Conservation (phyloP, 2,888 invertebrate genomes). For the Catocala nupta region DNA sequence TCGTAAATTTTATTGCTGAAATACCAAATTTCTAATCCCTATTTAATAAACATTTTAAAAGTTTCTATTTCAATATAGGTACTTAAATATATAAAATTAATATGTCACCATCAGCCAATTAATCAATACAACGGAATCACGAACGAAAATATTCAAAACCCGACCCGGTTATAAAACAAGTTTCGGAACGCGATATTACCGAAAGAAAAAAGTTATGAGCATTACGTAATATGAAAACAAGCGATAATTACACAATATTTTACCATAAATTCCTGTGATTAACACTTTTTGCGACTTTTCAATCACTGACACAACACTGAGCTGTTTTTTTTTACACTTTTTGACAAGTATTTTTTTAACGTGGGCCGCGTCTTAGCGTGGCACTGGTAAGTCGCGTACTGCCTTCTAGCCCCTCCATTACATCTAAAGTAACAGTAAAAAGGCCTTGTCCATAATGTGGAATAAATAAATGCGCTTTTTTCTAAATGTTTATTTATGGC, state of each 20-base stretch:
- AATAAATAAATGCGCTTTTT: not conserved
- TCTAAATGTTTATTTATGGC: not conserved
- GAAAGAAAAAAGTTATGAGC: conserved; percentile 31
- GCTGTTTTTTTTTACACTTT: conserved; percentile 27
- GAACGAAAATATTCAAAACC: conserved; percentile 27
- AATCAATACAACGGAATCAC: conserved; percentile 19
- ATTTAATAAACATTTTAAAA: too few relatives aligned
- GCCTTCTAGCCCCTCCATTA: conserved; percentile 38
- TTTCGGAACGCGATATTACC: conserved; percentile 40
- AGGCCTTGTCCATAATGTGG: conserved; percentile 12
- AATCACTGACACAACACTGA: conserved; percentile 39
- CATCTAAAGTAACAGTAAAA: conserved; percentile 35
- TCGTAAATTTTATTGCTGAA: too few relatives aligned
- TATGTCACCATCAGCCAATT: conserved; percentile 17
- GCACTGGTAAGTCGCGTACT: conserved; percentile 36
- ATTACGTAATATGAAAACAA: conserved; percentile 28
- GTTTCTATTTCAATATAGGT: too few relatives aligned
- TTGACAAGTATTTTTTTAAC: conserved; percentile 15
- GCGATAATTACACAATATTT: conserved; percentile 16
- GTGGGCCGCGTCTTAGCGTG: conserved; percentile 35
- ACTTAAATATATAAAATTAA: conserved; percentile 7
- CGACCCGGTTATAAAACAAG: conserved; percentile 45
- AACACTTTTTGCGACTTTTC: conserved; percentile 18
- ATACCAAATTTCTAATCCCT: too few relatives aligned
- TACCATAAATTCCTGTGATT: conserved; percentile 31